A percentile compares a stretch with the other conserved stretches of the same genome.
phyloP scores from a whole-genome alignment of 1,140 invertebrate species.

The Mycetomoellerius zeteki region DNA sequence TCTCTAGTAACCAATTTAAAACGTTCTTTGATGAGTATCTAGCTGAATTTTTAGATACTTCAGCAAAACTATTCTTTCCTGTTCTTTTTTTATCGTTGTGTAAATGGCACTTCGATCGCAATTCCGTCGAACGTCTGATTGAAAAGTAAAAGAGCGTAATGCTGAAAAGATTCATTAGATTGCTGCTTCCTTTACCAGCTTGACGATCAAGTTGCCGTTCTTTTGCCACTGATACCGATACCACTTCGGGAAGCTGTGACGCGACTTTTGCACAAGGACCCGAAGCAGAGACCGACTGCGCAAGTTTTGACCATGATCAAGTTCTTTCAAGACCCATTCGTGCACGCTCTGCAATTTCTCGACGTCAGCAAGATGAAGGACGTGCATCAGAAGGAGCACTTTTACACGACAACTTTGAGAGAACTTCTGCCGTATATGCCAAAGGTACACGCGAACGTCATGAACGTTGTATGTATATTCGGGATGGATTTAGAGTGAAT shows the following conservation, averaged over 20 bases:
- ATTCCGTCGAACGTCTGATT: neutral
- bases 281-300: constrained; percentile 93
- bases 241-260: constrained; percentile 95
- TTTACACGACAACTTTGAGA: constrained; percentile 95
- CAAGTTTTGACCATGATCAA: constrained; percentile 95
- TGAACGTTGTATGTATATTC: neutral
- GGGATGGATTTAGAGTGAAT: neutral
- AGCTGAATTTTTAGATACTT: too few relatives aligned
- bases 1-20: too few relatives aligned
- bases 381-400: constrained; percentile 94
- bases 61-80: too few relatives aligned
- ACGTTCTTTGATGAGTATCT: too few relatives aligned
- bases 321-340: constrained; percentile 93
- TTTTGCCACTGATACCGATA: constrained; percentile 93
- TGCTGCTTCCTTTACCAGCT: constrained; percentile 87
- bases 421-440: constrained; percentile 96
- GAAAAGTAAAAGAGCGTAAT: too few relatives aligned
- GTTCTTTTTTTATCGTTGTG: neutral
- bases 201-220: constrained; percentile 92
- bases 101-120: neutral
- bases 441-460: constrained; percentile 89
- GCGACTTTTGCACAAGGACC: constrained; percentile 93
- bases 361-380: constrained; percentile 98
- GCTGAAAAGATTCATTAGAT: neutral
- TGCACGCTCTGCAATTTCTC: constrained; percentile 96